Evolutionary conservation across 2,888 invertebrate species (phyloP).

Genomic region (Drosophila paramelanica): DNA sequence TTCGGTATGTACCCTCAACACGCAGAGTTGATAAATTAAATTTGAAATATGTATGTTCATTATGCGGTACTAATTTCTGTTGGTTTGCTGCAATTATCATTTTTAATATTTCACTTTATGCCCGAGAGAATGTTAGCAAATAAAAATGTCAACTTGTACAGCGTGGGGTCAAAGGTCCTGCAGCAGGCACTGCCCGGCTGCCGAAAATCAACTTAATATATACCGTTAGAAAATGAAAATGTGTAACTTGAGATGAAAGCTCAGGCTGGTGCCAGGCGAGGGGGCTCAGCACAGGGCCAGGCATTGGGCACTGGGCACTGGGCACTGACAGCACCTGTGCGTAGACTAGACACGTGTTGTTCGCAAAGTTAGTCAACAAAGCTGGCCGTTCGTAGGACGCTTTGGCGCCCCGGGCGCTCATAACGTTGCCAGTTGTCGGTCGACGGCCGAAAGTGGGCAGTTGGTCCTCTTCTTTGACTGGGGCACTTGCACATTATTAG

Average conservation of each 20-base stretch:
- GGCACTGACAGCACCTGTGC: constrained; percentile 64
- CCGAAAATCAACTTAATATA: constrained; percentile 73
- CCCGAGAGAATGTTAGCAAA: constrained; percentile 30
- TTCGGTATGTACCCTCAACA: constrained; percentile 13
- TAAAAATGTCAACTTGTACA: constrained; percentile 58
- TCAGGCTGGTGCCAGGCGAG: background rate
- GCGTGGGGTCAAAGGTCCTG: constrained; percentile 23
- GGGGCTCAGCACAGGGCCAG: constrained; percentile 1
- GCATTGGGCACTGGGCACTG: too few relatives aligned
- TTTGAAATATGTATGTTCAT: constrained; percentile 68
- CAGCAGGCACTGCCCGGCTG: constrained; percentile 11
- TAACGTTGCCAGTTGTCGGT: constrained; percentile 28
- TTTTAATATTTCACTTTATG: constrained; percentile 50
- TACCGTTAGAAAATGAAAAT: constrained; percentile 67
- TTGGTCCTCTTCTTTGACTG: constrained; percentile 30
- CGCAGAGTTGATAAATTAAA: constrained; percentile 57
- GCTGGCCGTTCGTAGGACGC: constrained; percentile 53
- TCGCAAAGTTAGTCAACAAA: constrained; percentile 74
- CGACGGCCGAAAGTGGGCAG: constrained; percentile 10
- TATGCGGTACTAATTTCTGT: constrained; percentile 58
- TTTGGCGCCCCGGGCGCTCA: constrained; percentile 37
- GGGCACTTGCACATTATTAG: constrained; percentile 71
- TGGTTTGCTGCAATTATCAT: constrained; percentile 58
- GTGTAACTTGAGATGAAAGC: constrained; percentile 55
- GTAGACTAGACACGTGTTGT: constrained; percentile 60